Conservation (phyloP, 1,140 invertebrate species). For the Papilio aristodemus region DNA sequence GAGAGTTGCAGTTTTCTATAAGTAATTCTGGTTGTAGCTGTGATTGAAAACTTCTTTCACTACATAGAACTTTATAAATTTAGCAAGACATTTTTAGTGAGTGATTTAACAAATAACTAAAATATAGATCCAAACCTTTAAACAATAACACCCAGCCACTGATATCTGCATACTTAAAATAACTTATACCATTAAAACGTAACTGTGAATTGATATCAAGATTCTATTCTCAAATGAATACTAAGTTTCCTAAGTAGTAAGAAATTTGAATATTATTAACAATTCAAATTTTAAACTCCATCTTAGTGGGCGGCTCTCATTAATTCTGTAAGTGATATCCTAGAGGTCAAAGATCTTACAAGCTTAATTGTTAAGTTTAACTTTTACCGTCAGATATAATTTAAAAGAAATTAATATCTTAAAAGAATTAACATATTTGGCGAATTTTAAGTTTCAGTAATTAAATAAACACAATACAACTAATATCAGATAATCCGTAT, state of each 20-base stretch:
- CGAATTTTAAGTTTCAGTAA: too few relatives aligned
- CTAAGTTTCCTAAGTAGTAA: conserved; percentile 27
- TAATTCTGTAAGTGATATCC: conserved; percentile 33
- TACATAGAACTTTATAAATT: too few relatives aligned
- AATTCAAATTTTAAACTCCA: conserved; percentile 31
- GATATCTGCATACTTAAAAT: background rate
- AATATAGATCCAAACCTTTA: too few relatives aligned
- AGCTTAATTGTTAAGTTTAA: conserved; percentile 3
- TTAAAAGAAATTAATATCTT: background rate
- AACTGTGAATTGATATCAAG: conserved; percentile 12
- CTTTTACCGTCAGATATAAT: conserved; percentile 3
- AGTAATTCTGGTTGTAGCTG: too few relatives aligned
- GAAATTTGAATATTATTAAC: conserved; percentile 30
- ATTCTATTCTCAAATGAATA: conserved; percentile 20
- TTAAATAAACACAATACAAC: too few relatives aligned
- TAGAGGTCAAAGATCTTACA: conserved; percentile 25
- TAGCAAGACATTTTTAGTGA: too few relatives aligned
- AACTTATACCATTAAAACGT: conserved; percentile 4
- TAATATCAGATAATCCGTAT: too few relatives aligned
- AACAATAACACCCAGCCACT: too few relatives aligned
- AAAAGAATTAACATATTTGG: too few relatives aligned
- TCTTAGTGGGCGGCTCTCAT: conserved; percentile 19
- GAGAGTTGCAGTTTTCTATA: too few relatives aligned
- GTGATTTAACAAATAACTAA: too few relatives aligned
- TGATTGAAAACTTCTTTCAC: too few relatives aligned